phyloP scores from a whole-genome alignment of 2,888 invertebrate genomes.

The Philaethria dido region DNA sequence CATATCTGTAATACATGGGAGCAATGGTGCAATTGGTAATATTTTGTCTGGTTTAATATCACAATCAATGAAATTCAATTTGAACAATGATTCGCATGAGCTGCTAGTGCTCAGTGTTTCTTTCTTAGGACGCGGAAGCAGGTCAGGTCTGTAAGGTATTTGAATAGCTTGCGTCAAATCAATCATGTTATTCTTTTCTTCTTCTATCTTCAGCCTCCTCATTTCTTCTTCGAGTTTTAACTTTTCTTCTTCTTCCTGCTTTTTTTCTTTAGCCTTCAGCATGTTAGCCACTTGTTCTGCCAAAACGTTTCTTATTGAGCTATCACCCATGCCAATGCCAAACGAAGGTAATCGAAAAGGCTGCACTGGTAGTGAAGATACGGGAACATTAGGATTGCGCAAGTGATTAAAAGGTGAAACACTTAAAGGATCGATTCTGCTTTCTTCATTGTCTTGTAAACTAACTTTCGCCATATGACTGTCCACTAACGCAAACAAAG shows the following conservation, averaged over 20 bases:
- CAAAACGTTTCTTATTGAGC: slow-evolving; percentile 59
- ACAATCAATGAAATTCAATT: slow-evolving; percentile 51
- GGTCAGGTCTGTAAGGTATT: slow-evolving; percentile 46
- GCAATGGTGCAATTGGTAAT: slow-evolving; percentile 47
- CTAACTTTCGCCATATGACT: slow-evolving; percentile 71
- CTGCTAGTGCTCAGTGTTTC: slow-evolving; percentile 55
- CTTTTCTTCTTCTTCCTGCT: slow-evolving; percentile 56
- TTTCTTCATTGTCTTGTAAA: slow-evolving; percentile 51
- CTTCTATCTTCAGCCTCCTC: slow-evolving; percentile 52
- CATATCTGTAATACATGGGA: slow-evolving; percentile 65
- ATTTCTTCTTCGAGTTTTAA: slow-evolving; percentile 56
- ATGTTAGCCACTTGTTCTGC: slow-evolving; percentile 70
- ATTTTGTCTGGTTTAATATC: slow-evolving; percentile 44
- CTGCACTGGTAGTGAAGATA: slow-evolving; percentile 48
- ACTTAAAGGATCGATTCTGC: slow-evolving; percentile 47
- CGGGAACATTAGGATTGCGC: slow-evolving; percentile 51
- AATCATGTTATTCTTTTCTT: slow-evolving; percentile 60
- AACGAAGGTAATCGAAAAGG: slow-evolving; percentile 59
- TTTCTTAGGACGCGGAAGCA: slow-evolving; percentile 40
- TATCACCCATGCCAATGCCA: slow-evolving; percentile 53
- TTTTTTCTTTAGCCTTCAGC: slow-evolving; percentile 68
- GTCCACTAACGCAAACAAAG: slow-evolving; percentile 68
- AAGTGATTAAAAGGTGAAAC: slow-evolving; percentile 46
- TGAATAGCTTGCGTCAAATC: slow-evolving; percentile 66
- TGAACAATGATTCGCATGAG: slow-evolving; percentile 62